phyloP scores from a whole-genome alignment of 2,888 invertebrate genomes.

The Drosophila meridiana region DNA sequence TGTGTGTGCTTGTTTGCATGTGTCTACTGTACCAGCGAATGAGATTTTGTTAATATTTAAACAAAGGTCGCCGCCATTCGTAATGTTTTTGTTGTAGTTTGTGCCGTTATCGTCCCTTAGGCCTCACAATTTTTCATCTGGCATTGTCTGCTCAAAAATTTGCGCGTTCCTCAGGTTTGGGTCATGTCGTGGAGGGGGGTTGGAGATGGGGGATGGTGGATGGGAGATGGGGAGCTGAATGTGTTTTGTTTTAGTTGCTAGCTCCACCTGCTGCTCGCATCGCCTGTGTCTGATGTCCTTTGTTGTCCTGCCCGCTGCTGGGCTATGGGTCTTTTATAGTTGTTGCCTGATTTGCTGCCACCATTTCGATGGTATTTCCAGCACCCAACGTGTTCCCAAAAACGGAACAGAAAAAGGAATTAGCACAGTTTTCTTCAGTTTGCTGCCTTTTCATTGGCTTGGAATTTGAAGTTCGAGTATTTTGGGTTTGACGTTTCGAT shows the following conservation, averaged over 20 bases:
- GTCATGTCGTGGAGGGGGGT: not conserved
- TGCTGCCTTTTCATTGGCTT: not conserved
- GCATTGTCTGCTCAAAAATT: slow-evolving; percentile 65
- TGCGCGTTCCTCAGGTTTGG: slow-evolving; percentile 23
- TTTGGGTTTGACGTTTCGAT: not conserved
- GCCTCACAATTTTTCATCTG: slow-evolving; percentile 71
- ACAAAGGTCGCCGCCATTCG: slow-evolving; percentile 63
- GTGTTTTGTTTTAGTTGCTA: slow-evolving; percentile 58
- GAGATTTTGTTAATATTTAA: slow-evolving; percentile 70
- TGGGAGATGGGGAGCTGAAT: slow-evolving; percentile 22
- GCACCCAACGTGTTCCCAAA: not conserved
- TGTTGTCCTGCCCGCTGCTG: slow-evolving; percentile 34
- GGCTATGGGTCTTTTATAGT: slow-evolving; percentile 50
- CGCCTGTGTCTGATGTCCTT: slow-evolving; percentile 40
- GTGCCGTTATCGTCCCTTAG: slow-evolving; percentile 59
- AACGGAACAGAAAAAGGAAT: not conserved
- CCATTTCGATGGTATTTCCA: slow-evolving; percentile 43
- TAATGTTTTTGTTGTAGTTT: slow-evolving; percentile 26
- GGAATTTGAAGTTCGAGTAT: not conserved
- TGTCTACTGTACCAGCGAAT: slow-evolving; percentile 33
- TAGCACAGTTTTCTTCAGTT: no score
- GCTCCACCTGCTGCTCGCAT: slow-evolving; percentile 42
- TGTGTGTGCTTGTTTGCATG: slow-evolving; percentile 16
- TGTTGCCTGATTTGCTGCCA: slow-evolving; percentile 54
- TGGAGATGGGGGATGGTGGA: not conserved